Evolutionary conservation across 2,113 vertebrate species (phyloP).

Genomic region (Pedetes capensis): DNA sequence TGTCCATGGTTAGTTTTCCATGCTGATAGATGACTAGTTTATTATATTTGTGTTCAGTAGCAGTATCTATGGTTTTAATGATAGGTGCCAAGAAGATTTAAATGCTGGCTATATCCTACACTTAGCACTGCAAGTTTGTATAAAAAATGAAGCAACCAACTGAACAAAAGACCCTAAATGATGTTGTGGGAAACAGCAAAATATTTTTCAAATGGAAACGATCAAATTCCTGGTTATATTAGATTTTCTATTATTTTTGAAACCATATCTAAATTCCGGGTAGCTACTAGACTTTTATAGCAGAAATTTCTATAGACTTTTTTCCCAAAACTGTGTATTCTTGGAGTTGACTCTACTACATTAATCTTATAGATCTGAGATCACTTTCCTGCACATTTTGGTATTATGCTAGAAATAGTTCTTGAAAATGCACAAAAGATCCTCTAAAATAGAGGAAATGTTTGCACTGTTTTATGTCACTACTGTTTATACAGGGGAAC

Average conservation of each 20-base stretch:
- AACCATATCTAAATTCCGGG: background rate
- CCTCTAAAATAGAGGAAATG: background rate
- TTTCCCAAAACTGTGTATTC: background rate
- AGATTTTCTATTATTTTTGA: slow-evolving; percentile 22
- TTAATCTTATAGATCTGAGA: background rate
- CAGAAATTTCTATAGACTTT: background rate
- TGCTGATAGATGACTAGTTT: background rate
- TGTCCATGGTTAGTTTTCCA: slow-evolving; percentile 22
- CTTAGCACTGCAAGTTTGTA: background rate
- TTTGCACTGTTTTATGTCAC: background rate
- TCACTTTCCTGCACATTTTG: background rate
- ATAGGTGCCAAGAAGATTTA: slow-evolving; percentile 23
- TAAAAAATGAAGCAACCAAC: background rate
- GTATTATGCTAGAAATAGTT: background rate
- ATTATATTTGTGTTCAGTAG: background rate
- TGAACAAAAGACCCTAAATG: background rate
- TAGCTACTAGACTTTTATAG: background rate
- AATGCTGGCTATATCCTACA: background rate
- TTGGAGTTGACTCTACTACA: background rate
- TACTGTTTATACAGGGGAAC: background rate
- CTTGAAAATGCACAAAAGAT: background rate
- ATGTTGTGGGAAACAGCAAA: background rate
- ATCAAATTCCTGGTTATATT: background rate
- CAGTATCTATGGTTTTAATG: background rate
- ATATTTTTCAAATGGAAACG: slow-evolving; percentile 17